phyloP scores from a whole-genome alignment of 2,113 vertebrate genomes.

The Trichomycterus rosablanca region DNA sequence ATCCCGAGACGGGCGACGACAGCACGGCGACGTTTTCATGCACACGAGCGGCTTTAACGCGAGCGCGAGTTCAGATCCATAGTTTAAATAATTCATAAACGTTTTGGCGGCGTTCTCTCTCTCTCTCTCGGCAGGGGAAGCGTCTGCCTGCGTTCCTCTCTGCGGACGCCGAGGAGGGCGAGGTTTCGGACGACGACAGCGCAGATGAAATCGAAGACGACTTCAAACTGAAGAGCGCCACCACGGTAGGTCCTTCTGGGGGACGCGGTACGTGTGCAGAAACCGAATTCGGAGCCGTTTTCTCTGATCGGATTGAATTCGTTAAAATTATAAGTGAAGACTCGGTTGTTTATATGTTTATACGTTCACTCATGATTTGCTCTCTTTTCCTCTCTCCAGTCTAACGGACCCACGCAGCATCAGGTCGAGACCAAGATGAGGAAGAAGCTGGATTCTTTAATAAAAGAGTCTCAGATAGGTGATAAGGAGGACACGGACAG shows the following conservation, averaged over 20 bases:
- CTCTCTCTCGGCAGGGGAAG: constrained; percentile 80
- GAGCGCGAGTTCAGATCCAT: too few species aligned
- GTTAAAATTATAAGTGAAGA: too few species aligned
- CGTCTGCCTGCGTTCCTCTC: constrained; percentile 84
- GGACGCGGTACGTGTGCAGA: too few species aligned
- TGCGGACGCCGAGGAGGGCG: constrained; percentile 90
- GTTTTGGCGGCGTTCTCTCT: background rate
- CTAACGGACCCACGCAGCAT: constrained; percentile 73
- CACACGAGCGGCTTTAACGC: too few species aligned
- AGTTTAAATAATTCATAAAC: too few species aligned
- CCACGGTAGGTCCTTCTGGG: constrained; percentile 69
- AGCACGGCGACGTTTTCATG: too few species aligned
- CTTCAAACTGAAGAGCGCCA: constrained; percentile 86
- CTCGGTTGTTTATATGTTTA: too few species aligned
- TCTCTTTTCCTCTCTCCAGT: background rate
- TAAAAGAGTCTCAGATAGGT: constrained; percentile 89
- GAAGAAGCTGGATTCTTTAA: constrained; percentile 89
- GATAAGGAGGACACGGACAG: constrained; percentile 94
- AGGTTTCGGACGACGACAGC: constrained; percentile 95
- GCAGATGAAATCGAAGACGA: constrained; percentile 97
- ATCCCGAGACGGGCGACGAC: too few species aligned
- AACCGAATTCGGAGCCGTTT: too few species aligned
- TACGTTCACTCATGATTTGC: too few species aligned
- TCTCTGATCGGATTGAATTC: too few species aligned
- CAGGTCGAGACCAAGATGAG: constrained; percentile 92